phyloP scores from a whole-genome alignment of 2,888 invertebrate genomes.

The Cataglyphis rosenhaueri region DNA sequence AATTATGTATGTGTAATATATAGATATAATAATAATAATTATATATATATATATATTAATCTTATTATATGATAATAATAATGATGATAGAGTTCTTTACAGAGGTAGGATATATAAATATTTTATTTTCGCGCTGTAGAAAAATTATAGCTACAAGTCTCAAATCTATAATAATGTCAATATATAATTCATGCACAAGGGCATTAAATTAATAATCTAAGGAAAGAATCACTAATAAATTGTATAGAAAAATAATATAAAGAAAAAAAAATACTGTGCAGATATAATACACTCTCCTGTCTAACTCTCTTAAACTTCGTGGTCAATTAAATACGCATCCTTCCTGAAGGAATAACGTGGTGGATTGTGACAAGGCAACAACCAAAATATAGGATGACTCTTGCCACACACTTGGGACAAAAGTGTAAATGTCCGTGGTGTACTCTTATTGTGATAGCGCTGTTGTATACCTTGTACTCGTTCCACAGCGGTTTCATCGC shows the following conservation, averaged over 20 bases:
- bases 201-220: constrained; percentile 20
- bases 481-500: constrained; percentile 94
- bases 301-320: constrained; percentile 77
- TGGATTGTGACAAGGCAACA: constrained; percentile 88
- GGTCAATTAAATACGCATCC: constrained; percentile 82
- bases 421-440: constrained; percentile 88
- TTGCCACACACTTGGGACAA: constrained; percentile 93
- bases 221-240: constrained; percentile 30
- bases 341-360: constrained; percentile 82
- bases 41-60: constrained; percentile 29
- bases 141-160: constrained; percentile 41
- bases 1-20: background rate
- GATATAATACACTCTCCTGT: constrained; percentile 2
- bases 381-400: constrained; percentile 90
- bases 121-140: constrained; percentile 40
- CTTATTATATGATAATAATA: constrained; percentile 11
- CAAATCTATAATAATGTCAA: constrained; percentile 32
- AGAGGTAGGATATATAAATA: constrained; percentile 23
- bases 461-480: constrained; percentile 91
- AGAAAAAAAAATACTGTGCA: constrained; percentile 38
- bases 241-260: constrained; percentile 42
- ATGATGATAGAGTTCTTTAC: background rate
- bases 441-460: constrained; percentile 86
- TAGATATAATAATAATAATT: constrained; percentile 12
- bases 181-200: constrained; percentile 14